Evolutionary conservation across 2,113 vertebrate genomes (phyloP).

Genomic region (Siniperca knerii): DNA sequence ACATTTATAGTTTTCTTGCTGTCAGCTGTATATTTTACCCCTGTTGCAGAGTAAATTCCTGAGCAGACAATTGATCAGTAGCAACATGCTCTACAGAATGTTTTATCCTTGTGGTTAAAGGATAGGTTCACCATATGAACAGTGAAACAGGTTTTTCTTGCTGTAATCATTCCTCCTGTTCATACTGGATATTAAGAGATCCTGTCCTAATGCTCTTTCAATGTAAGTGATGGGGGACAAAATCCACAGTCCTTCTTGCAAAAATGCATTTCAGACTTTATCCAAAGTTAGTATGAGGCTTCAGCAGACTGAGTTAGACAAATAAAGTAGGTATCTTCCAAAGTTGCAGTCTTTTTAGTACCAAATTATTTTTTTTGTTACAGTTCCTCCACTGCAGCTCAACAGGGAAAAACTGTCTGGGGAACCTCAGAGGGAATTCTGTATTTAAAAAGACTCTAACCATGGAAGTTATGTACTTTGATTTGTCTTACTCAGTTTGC

Average conservation of each 20-base stretch:
- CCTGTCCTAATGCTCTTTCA: background rate
- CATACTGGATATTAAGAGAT: background rate
- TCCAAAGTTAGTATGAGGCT: background rate
- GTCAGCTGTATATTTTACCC: background rate
- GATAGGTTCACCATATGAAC: background rate
- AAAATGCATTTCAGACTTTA: background rate
- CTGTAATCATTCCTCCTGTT: background rate
- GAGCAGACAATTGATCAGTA: background rate
- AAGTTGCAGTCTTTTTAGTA: background rate
- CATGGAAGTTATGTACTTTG: background rate
- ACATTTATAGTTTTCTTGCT: background rate
- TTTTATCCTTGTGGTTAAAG: background rate
- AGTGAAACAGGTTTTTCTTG: background rate
- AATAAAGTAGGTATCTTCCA: background rate
- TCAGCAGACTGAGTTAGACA: background rate
- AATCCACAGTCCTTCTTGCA: background rate
- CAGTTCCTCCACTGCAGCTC: background rate
- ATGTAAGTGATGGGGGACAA: background rate
- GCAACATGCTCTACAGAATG: background rate
- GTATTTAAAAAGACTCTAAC: background rate
- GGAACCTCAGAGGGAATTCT: background rate
- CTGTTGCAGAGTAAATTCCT: background rate
- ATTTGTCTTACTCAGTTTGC: background rate
- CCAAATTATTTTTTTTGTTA: background rate
- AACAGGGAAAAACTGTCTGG: background rate